Evolutionary conservation across 1,140 invertebrate genomes (phyloP).

Genomic region (Dendroctonus valens): DNA sequence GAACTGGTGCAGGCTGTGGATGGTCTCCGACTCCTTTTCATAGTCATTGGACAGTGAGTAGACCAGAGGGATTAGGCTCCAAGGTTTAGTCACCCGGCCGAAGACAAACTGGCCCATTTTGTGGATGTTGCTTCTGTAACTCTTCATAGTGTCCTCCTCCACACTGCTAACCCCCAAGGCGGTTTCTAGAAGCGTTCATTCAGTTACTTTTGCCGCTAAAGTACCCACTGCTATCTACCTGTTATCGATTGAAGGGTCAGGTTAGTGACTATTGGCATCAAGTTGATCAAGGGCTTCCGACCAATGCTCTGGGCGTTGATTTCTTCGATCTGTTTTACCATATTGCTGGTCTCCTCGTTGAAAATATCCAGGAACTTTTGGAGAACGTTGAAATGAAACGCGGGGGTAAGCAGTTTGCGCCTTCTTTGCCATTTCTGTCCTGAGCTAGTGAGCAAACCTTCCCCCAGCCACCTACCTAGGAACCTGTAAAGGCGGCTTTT

Average conservation of each 20-base stretch:
- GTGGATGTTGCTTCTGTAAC: conserved; percentile 60
- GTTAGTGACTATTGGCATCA: conserved; percentile 58
- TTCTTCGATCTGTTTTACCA: conserved; percentile 49
- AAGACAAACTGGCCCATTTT: conserved; percentile 52
- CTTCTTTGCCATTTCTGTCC: conserved; percentile 66
- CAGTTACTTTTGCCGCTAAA: background rate
- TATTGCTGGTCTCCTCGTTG: conserved; percentile 60
- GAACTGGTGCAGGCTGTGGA: conserved; percentile 64
- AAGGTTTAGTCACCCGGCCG: conserved; percentile 59
- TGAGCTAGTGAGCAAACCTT: conserved; percentile 69
- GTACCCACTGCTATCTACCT: conserved; percentile 50
- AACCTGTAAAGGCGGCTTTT: conserved; percentile 59
- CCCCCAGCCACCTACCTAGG: conserved; percentile 73
- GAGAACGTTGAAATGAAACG: conserved; percentile 77
- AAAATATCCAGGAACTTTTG: conserved; percentile 71
- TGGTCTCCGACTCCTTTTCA: conserved; percentile 49
- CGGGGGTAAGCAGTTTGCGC: conserved; percentile 72
- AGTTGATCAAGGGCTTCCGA: conserved; percentile 47
- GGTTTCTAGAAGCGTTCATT: conserved; percentile 25
- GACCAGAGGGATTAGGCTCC: conserved; percentile 48
- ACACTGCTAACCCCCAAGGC: conserved; percentile 32
- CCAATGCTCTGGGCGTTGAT: conserved; percentile 43
- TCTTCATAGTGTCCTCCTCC: conserved; percentile 12
- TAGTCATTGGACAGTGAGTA: conserved; percentile 31
- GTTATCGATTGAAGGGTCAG: conserved; percentile 68